Conservation (phyloP, 2,797 vertebrate species). For the Stomatorhinus walkeri region DNA sequence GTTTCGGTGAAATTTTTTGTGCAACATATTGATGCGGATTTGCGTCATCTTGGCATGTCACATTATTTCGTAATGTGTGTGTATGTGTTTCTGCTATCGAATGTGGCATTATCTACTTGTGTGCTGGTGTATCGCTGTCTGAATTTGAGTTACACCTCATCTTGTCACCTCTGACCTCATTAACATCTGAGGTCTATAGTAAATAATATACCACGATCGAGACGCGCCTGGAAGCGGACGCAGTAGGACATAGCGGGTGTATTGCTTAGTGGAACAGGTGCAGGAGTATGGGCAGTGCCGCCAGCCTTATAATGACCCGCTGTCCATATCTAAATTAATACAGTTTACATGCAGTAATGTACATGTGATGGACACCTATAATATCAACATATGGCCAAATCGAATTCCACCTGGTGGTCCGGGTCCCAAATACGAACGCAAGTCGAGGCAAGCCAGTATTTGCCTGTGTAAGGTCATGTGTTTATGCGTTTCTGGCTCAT, state of each 20-base stretch:
- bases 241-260: neutral
- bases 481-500: neutral
- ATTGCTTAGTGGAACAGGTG: neutral
- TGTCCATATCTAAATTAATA: neutral
- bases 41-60: neutral
- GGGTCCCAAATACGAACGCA: neutral
- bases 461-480: neutral
- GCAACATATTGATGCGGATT: neutral
- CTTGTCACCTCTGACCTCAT: neutral
- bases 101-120: neutral
- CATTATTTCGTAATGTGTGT: neutral
- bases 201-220: neutral
- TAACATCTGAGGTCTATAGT: neutral
- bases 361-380: neutral
- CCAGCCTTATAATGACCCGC: neutral
- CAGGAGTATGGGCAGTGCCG: neutral
- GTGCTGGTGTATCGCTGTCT: neutral
- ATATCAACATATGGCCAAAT: neutral
- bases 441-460: neutral
- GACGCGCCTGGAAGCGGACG: neutral
- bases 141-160: neutral
- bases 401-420: neutral
- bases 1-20: neutral
- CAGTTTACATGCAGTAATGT: neutral
- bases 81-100: neutral